Evolutionary conservation across 2,888 invertebrate species (phyloP).

Genomic region (Drosophila mulleri): DNA sequence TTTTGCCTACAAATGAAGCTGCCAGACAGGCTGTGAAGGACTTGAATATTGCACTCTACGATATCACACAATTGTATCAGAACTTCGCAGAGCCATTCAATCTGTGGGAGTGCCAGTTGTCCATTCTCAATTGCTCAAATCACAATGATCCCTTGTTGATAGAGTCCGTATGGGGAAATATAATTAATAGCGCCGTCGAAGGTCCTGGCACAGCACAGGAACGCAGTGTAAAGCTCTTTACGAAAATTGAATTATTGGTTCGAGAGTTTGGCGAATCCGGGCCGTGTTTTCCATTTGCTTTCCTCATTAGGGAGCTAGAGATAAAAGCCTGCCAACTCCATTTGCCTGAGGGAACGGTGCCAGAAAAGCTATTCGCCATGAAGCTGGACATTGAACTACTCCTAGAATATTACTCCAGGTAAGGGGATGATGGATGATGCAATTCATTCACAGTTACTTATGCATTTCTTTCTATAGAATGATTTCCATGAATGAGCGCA

Average conservation of each 20-base stretch:
- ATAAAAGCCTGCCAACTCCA: conserved; percentile 90
- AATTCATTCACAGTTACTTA: background rate
- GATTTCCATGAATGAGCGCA: conserved; percentile 92
- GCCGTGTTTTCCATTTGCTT: conserved; percentile 95
- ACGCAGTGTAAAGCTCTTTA: conserved; percentile 89
- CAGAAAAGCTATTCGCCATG: conserved; percentile 90
- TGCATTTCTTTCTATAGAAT: conserved; percentile 85
- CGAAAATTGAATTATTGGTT: conserved; percentile 91
- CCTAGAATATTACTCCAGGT: conserved; percentile 91
- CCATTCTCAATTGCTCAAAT: conserved; percentile 97
- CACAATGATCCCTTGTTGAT: conserved; percentile 95
- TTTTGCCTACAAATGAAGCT: conserved; percentile 85
- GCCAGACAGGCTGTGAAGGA: conserved; percentile 88
- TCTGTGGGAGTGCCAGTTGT: conserved; percentile 96
- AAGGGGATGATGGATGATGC: background rate
- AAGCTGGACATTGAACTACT: conserved; percentile 92
- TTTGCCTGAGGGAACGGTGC: conserved; percentile 91
- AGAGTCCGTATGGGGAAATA: conserved; percentile 96
- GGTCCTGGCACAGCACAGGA: conserved; percentile 86
- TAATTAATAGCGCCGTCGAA: conserved; percentile 86
- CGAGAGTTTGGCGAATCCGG: conserved; percentile 92
- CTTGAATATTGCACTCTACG: conserved; percentile 92
- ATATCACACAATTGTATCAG: conserved; percentile 96
- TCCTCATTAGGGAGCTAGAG: conserved; percentile 92
- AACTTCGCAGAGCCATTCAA: conserved; percentile 96